phyloP scores from a whole-genome alignment of 2,888 invertebrate species.

The Callinectes sapidus region DNA sequence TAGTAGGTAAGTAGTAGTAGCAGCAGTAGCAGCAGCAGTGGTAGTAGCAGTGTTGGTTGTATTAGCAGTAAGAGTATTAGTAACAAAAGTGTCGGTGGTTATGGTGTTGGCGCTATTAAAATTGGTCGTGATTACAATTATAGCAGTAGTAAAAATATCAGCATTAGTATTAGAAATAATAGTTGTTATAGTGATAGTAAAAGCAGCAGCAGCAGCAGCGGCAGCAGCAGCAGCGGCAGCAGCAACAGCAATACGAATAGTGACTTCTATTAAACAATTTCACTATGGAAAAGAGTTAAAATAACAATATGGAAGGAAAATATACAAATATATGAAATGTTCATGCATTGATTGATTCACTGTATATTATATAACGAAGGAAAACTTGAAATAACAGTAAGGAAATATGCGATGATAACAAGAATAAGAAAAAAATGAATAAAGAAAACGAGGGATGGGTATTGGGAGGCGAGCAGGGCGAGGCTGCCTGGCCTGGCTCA shows the following conservation, averaged over 20 bases:
- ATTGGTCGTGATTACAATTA: too few species aligned
- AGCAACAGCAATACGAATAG: background rate
- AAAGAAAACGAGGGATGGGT: background rate
- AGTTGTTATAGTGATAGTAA: background rate
- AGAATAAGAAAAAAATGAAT: background rate
- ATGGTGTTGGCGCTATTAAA: too few species aligned
- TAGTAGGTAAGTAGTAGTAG: too few species aligned
- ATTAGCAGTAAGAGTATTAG: too few species aligned
- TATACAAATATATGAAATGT: background rate
- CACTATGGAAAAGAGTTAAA: too few species aligned
- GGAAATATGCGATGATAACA: background rate
- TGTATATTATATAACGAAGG: background rate
- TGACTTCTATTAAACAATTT: background rate
- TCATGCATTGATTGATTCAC: background rate
- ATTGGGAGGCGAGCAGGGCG: background rate
- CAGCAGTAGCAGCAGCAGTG: too few species aligned
- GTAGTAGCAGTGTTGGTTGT: too few species aligned
- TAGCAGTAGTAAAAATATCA: too few species aligned
- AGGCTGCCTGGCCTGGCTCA: background rate
- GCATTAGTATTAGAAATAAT: background rate
- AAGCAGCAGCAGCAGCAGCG: background rate
- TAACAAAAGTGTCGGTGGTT: too few species aligned
- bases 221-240: background rate
- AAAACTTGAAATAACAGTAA: background rate
- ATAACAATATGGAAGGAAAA: too few species aligned